Evolutionary conservation across 92 coral and sea anemone species (phyloP).

Genomic region (Phymanthus crucifer): DNA sequence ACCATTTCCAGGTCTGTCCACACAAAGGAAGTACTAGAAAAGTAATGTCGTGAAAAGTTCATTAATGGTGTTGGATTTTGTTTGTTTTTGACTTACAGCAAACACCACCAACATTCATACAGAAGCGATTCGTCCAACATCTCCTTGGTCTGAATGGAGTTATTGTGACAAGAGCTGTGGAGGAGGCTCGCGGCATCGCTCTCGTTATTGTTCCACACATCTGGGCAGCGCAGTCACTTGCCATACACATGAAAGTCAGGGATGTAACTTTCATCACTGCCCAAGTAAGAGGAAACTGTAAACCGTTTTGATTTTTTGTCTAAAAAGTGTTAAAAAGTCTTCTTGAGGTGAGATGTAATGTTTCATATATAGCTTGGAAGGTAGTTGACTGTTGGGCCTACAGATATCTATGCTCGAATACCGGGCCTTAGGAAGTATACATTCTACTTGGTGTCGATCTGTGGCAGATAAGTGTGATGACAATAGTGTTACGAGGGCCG

Average conservation of each 20-base stretch:
- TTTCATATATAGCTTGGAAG: too few relatives aligned
- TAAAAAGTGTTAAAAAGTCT: too few relatives aligned
- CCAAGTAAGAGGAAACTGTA: conserved; percentile 16
- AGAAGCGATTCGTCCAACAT: background rate
- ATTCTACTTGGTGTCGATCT: background rate
- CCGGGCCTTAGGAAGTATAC: background rate
- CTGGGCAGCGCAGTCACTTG: conserved; percentile 17
- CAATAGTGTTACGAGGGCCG: too few relatives aligned
- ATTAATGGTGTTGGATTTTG: too few relatives aligned
- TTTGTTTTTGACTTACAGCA: background rate
- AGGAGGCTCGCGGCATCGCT: conserved; percentile 7
- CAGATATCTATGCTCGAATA: too few relatives aligned
- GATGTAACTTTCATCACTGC: conserved; percentile 24
- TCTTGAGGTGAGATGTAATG: too few relatives aligned
- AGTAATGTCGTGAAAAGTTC: background rate
- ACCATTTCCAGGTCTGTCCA: too few relatives aligned
- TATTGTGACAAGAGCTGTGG: conserved; percentile 23
- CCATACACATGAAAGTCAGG: conserved; percentile 16
- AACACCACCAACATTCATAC: background rate
- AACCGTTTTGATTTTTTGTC: too few relatives aligned
- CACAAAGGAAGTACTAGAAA: too few relatives aligned
- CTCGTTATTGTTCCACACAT: conserved; percentile 28
- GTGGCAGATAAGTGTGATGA: too few relatives aligned
- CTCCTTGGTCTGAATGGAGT: conserved; percentile 42
- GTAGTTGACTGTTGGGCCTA: too few relatives aligned